Base-by-base conservation (phyloP, 1,140 invertebrate genomes). In the Zaprionus nigranus region DNA sequence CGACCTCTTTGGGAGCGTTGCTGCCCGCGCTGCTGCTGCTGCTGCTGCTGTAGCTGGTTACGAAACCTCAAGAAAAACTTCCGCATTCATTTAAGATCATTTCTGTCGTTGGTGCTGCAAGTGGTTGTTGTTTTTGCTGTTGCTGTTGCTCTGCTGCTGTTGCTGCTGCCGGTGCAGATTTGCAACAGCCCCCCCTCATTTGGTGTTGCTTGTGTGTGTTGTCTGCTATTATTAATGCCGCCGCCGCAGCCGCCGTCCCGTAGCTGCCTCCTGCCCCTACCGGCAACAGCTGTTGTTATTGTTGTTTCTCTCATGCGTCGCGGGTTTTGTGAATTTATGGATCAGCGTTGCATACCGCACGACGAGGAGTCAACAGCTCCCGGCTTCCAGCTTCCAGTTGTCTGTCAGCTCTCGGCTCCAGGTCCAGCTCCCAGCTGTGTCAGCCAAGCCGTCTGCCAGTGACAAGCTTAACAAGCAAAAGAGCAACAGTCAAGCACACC, bases 11-110 rank as follows among this genome's bases (percentile, higher is more conserved):
- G 90, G 83, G 69, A 79, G 79, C 62, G 34, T 72, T 72, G 58
- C 22, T 75, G 28, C 51, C n/a, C n/a, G n/a, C 24, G 64, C 59
- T 24, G 70, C 38, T 54, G 68, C 46, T 54, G 62, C 1, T 56
- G 62, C 9, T 36, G 54, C 22, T 56, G 66, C 5, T 53, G 75
- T 88, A 85, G 86, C 90, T 91, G 86, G 91, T 92, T 92, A 92
- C 91, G 91, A 92, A 92, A 92, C 83, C 84, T 79, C 86, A 82
- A 90, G 85, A 91, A 92, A 92, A 92, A 91, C 91, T 92, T 92
- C 91, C 91, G 91, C 91, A 92, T 92, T 92, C 91, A 92, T 92
- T 92, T 92, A 92, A 92, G 86, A 92, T 92, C 87, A 90, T 90
- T 92, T 92, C 87, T 92, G 82, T 92, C 82, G 82, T 86, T 90